A percentile compares a stretch with the other conserved stretches of the same genome.
Conservation (phyloP, 2,888 invertebrate species). For the Germaria angustata region DNA sequence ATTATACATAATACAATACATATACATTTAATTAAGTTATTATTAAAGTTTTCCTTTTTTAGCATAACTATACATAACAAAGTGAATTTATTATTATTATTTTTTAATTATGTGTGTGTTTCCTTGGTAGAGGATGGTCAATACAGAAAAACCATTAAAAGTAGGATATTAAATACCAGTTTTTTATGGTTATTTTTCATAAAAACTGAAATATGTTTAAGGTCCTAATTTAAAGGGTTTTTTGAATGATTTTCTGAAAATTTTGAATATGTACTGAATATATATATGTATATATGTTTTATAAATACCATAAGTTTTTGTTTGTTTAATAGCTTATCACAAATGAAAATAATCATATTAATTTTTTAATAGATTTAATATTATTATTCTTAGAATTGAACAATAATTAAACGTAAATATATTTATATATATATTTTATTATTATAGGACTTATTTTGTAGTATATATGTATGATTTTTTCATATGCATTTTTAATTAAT, state of each 20-base stretch:
- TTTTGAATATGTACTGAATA: slow-evolving; percentile 73
- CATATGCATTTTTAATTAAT: slow-evolving; percentile 61
- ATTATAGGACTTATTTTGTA: slow-evolving; percentile 77
- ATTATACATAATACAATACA: slow-evolving; percentile 77
- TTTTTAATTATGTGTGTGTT: slow-evolving; percentile 44
- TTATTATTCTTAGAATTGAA: slow-evolving; percentile 79
- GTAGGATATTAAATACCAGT: slow-evolving; percentile 11
- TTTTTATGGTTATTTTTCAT: neutral
- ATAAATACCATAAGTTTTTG: slow-evolving; percentile 76
- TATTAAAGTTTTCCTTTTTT: slow-evolving; percentile 47
- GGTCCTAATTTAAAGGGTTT: neutral
- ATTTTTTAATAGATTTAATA: slow-evolving; percentile 74
- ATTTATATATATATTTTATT: slow-evolving; percentile 39
- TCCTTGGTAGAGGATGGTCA: neutral
- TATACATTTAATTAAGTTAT: slow-evolving; percentile 72
- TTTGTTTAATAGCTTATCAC: slow-evolving; percentile 76
- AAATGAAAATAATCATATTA: slow-evolving; percentile 77
- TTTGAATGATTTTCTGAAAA: slow-evolving; percentile 41
- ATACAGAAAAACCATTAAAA: slow-evolving; percentile 23
- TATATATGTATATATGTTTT: slow-evolving; percentile 71
- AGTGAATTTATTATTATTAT: slow-evolving; percentile 71
- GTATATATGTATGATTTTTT: slow-evolving; percentile 72
- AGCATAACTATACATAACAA: slow-evolving; percentile 78
- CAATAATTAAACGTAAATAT: slow-evolving; percentile 78
- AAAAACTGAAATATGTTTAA: neutral